Evolutionary conservation across 2,797 vertebrate species (phyloP), one percentile per base, ranked within the genome.

Genomic region (Amazonetta brasiliensis): DNA sequence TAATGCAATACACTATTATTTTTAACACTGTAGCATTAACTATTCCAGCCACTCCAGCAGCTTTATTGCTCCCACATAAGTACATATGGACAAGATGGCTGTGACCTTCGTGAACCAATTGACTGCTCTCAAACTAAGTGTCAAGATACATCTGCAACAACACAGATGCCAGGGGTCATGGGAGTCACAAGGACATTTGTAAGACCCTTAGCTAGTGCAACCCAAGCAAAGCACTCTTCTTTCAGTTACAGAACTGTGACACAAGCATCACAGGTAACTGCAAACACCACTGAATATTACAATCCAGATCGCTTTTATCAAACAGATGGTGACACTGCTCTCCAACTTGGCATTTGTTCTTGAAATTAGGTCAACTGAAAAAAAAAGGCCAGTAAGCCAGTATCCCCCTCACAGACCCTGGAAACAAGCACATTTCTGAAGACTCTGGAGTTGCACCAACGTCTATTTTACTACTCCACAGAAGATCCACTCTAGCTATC

Each of bases 121-220:
- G 14, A 63, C 52, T 64, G 30, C 55, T 4, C 43, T 28, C 80
- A 46, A 72, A 35, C 5, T 17, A n/a, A 37, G 28, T 2, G 1
- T 8, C 72, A 85, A 35, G 56, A 26, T 20, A 46, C 73, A 72
- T 30, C 28, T 23, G n/a, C 28, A 28, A 64, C 67, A 67, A 25
- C 0, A 8, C 1, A 64, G 46, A 20, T 48, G 26, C 69, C 64
- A 43, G 6, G 5, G 33, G 37, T 1, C 2, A 37, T 2, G 31
- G 35, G 37, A 69, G 56, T 26, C 35, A 60, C 43, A 31, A 55
- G 39, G 78, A 66, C 16, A 17, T 2, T 3, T 30, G 20, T 17
- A 50, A 33, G 56, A 64, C 35, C 33, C 58, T 60, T 2, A 3
- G n/a, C 37, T 31, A n/a, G 25, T 3, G 1, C 31, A 89, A 64